Percentiles rank a stretch among this genome's conserved stretches.
Evolutionary conservation across 2,113 vertebrate genomes (phyloP).

Genomic region (Plectropomus leopardus): DNA sequence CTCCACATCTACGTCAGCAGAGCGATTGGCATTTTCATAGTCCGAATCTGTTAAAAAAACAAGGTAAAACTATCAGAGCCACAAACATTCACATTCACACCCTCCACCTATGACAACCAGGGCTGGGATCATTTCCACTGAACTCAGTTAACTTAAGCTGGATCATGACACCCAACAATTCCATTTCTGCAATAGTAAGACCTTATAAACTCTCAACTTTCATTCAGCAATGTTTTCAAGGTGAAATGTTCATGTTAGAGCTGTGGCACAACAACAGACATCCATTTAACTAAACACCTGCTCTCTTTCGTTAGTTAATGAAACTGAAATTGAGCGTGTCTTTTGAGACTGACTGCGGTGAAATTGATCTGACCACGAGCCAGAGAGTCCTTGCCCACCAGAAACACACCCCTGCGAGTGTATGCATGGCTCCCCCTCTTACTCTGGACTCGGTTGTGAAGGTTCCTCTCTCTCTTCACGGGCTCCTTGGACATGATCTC

Average conservation of each 20-base stretch:
- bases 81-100: slow-evolving; percentile 7
- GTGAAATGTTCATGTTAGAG: background rate
- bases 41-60: slow-evolving; percentile 77
- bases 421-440: slow-evolving; percentile 68
- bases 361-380: slow-evolving; percentile 38
- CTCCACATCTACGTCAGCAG: slow-evolving; percentile 84
- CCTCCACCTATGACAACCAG: background rate
- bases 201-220: background rate
- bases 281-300: slow-evolving; percentile 12
- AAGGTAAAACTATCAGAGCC: slow-evolving; percentile 21
- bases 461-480: slow-evolving; percentile 85
- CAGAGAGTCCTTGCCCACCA: slow-evolving; percentile 36
- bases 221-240: background rate
- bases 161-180: slow-evolving; percentile 29
- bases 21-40: slow-evolving; percentile 82
- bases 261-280: background rate
- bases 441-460: slow-evolving; percentile 86
- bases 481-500: slow-evolving; percentile 87
- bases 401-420: slow-evolving; percentile 59
- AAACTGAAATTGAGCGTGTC: slow-evolving; percentile 29
- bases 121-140: slow-evolving; percentile 11
- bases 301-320: background rate
- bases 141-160: slow-evolving; percentile 8
- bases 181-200: slow-evolving; percentile 8
- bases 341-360: slow-evolving; percentile 24